These are phyloP conservation scores for Lepus europaeus DNA, from an alignment of 2,113 vertebrate species.

Conservation along the genomic window DNA sequence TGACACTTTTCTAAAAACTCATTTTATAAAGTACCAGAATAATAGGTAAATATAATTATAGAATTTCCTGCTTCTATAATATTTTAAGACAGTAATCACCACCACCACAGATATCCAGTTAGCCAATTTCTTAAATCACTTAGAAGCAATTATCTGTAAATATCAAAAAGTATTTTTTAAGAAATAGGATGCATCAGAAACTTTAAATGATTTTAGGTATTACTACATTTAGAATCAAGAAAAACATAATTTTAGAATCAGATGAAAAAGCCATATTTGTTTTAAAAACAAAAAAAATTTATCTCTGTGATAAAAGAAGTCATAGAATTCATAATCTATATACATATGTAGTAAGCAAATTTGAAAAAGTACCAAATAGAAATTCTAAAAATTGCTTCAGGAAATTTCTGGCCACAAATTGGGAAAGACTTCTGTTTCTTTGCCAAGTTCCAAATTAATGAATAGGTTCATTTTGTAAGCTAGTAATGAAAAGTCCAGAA, in stretches of 20 bases:
- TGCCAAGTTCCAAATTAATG: conserved; percentile 38
- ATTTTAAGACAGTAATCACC: background rate
- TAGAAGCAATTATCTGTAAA: background rate
- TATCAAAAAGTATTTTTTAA: conserved; percentile 6
- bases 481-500: conserved; percentile 46
- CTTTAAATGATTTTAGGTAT: background rate
- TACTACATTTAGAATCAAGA: background rate
- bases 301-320: background rate
- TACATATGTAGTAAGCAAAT: background rate
- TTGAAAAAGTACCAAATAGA: conserved; percentile 32
- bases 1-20: background rate
- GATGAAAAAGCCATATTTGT: conserved; percentile 6
- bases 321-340: background rate
- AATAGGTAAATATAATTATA: background rate
- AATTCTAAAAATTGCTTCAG: background rate
- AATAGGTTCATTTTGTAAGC: conserved; percentile 20
- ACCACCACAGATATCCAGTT: background rate
- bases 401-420: background rate
- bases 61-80: background rate
- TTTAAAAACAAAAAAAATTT: conserved; percentile 7
- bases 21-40: conserved; percentile 1
- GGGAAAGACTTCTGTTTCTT: conserved; percentile 11
- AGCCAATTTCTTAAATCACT: background rate
- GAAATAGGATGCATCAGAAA: background rate
- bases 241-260: conserved; percentile 24